Evolutionary conservation across 2,113 vertebrate genomes (phyloP), one percentile per base, ranked within the genome.

Genomic region (Cebus imitator): DNA sequence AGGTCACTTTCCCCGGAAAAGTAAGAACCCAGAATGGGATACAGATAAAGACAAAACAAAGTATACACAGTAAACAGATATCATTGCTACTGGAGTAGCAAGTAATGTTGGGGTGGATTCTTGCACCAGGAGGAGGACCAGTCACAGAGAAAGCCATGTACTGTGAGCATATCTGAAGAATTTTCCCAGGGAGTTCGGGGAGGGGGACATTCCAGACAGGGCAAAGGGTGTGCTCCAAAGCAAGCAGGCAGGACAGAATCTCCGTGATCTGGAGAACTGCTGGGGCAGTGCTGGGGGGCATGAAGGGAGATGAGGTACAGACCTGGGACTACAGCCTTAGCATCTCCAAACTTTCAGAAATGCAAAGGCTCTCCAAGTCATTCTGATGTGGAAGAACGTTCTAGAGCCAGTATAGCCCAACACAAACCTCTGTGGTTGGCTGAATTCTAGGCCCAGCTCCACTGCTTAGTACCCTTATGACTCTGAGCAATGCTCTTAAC

Each of bases 31-130:
- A 75, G 55, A 20, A 40, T 3, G 25, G 8, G 58, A 48, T n/a
- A 66, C 37, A 92, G 85, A 96, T 37, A 94, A 58, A 68, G 91
- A 52, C 25, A 87, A 84, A 94, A 52, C 11, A 4, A 90, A 64
- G 27, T 45, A 32, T 58, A 30, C 3, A n/a, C 16, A 68, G 45
- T 58, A 80, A 48, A 92, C 43, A 0, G 25, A 55, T 61, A 30
- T 55, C 91, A 58, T 43, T 92, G 64, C 87, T 76, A 50, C 58
- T 40, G 10, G 32, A 76, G 30, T 32, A 64, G 85, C 40, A 55
- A 64, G n/a, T n/a, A 70, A 57, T 20, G 25, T 21, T 1, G 17
- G 73, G 83, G 27, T 50, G 16, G 23, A 52, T 20, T 78, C 27
- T 64, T 83, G 8, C 43, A 57, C 32, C 3, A 16, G 12, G 81